A percentile compares a stretch with the other conserved stretches of the same genome.
Evolutionary conservation across 53 echinoderm and acorn worm genomes (phyloP).

Genomic region (Echinarachnius parma): DNA sequence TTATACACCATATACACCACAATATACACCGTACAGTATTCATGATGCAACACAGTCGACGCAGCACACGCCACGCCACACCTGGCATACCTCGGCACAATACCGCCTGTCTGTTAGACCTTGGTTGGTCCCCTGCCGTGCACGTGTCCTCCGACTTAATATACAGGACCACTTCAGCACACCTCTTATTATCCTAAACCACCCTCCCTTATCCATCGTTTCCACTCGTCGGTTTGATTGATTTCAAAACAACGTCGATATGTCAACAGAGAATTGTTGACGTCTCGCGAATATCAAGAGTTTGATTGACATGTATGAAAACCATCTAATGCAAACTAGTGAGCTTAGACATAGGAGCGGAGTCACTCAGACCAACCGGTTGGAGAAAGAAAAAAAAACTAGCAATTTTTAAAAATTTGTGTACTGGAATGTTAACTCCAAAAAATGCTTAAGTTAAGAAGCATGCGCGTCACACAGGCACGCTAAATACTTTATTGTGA

Average conservation of each 20-base stretch:
- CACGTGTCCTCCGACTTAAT: slow-evolving; percentile 40
- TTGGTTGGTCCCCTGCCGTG: background rate
- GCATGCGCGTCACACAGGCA: too few species aligned
- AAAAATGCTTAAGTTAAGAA: too few species aligned
- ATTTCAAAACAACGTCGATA: slow-evolving; percentile 52
- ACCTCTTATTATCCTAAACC: slow-evolving; percentile 18
- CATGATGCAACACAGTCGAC: too few species aligned
- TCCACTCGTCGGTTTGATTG: slow-evolving; percentile 33
- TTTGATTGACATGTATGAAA: slow-evolving; percentile 41
- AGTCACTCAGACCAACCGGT: too few species aligned
- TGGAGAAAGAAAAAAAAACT: too few species aligned
- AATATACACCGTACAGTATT: too few species aligned
- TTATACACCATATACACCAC: too few species aligned
- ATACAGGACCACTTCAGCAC: slow-evolving; percentile 27
- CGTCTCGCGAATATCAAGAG: slow-evolving; percentile 23
- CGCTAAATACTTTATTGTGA: too few species aligned
- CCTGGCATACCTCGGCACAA: slow-evolving; percentile 31
- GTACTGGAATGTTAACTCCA: too few species aligned
- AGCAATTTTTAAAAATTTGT: too few species aligned
- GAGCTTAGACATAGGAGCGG: too few species aligned
- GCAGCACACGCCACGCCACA: slow-evolving; percentile 19
- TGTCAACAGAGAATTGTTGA: slow-evolving; percentile 41
- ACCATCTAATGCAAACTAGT: too few species aligned
- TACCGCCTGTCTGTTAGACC: slow-evolving; percentile 14
- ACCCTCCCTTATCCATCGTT: slow-evolving; percentile 10